These are phyloP conservation scores for Sphaerophoria taeniata DNA, from an alignment of 2,888 invertebrate genomes.

Conservation along the genomic window DNA sequence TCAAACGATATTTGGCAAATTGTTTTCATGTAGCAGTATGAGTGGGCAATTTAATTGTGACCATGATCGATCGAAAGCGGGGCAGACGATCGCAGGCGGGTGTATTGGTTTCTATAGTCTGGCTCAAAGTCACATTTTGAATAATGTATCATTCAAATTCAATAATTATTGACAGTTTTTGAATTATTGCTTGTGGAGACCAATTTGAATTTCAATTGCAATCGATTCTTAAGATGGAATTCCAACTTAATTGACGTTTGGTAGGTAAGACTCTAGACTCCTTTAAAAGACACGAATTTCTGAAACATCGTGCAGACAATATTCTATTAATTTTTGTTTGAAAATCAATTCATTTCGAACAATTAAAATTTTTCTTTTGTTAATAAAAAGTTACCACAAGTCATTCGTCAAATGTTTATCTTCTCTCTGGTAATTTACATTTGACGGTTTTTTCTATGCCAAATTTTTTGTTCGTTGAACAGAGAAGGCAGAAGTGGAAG, in stretches of 20 bases:
- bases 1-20: constrained; percentile 44
- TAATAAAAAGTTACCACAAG: no score
- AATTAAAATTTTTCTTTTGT: no score
- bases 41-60: constrained; percentile 72
- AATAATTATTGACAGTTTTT: constrained; percentile 55
- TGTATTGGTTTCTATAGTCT: constrained; percentile 52
- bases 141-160: constrained; percentile 67
- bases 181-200: constrained; percentile 38
- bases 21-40: constrained; percentile 63
- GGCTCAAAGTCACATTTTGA: constrained; percentile 57
- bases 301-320: no score
- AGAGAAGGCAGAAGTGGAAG: no score
- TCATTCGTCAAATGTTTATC: no score
- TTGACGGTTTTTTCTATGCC: no score
- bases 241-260: constrained; percentile 17
- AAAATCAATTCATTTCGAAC: no score
- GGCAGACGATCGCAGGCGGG: constrained; percentile 26
- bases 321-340: no score
- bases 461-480: no score
- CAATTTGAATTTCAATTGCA: constrained; percentile 63
- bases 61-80: constrained; percentile 40
- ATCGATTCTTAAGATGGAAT: constrained; percentile 46
- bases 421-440: no score
- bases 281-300: no score
- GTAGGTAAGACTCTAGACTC: not conserved